Percentiles rank a stretch among this genome's conserved stretches.
These are phyloP conservation scores for Plotosus lineatus DNA, from an alignment of 2,113 vertebrate genomes.

Conservation along the genomic window DNA sequence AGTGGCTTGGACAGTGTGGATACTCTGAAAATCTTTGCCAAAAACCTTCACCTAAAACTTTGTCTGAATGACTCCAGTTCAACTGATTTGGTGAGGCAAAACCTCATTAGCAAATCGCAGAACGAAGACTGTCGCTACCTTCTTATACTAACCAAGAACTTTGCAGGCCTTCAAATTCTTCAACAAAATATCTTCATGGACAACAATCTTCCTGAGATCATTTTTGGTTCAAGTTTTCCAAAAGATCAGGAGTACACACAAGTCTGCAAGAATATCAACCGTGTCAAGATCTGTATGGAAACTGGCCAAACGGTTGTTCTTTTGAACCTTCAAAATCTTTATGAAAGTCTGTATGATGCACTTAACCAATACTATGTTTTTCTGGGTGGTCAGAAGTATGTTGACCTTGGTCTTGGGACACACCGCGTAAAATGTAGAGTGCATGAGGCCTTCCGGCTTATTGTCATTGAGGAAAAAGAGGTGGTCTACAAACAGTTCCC, in stretches of 20 bases:
- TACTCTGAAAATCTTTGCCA: conserved; percentile 78
- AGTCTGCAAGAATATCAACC: conserved; percentile 93
- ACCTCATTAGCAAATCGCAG: conserved; percentile 72
- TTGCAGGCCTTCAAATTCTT: conserved; percentile 87
- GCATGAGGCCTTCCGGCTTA: conserved; percentile 82
- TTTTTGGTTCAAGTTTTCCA: conserved; percentile 94
- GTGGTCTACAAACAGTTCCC: conserved; percentile 90
- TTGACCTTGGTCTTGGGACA: conserved; percentile 93
- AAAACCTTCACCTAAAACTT: conserved; percentile 48
- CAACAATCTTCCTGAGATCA: conserved; percentile 84
- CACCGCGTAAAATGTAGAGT: conserved; percentile 96
- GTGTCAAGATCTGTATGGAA: conserved; percentile 96
- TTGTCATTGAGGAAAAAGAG: conserved; percentile 91
- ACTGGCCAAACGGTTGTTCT: conserved; percentile 87
- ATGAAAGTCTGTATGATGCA: conserved; percentile 95
- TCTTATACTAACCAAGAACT: conserved; percentile 90
- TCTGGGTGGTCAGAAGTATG: conserved; percentile 92
- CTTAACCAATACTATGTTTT: conserved; percentile 96
- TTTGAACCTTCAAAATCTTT: conserved; percentile 92
- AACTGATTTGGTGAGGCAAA: conserved; percentile 80
- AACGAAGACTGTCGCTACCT: conserved; percentile 87
- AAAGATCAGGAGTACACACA: conserved; percentile 96
- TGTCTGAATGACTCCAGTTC: conserved; percentile 70
- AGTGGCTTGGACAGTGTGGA: conserved; percentile 83
- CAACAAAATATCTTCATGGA: conserved; percentile 79